These are phyloP conservation scores for Therioaphis trifolii DNA, from an alignment of 2,888 invertebrate species.

Conservation along the genomic window DNA sequence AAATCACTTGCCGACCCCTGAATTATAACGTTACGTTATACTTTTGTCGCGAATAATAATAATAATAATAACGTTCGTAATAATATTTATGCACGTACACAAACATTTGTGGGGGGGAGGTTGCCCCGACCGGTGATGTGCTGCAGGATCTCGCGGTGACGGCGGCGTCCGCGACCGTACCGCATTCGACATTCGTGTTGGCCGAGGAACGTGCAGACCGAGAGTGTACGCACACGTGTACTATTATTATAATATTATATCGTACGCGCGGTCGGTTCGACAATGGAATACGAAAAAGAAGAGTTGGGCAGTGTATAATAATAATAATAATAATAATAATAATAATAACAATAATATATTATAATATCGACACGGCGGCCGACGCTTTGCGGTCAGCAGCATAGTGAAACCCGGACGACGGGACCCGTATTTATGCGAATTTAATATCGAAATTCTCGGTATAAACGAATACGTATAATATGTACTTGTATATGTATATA, in stretches of 20 bases:
- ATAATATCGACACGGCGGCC: not conserved
- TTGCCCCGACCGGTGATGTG: constrained; percentile 26
- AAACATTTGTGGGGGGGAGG: constrained; percentile 1
- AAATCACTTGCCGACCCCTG: too few relatives aligned
- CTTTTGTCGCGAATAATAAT: too few relatives aligned
- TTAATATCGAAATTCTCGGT: too few relatives aligned
- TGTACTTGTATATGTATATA: too few relatives aligned
- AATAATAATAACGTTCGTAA: too few relatives aligned
- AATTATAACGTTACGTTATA: too few relatives aligned
- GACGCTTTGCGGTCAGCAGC: not conserved
- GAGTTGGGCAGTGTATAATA: too few relatives aligned
- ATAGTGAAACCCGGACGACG: not conserved
- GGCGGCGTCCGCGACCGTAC: constrained; percentile 6
- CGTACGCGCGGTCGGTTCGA: constrained; percentile 31
- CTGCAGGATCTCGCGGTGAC: constrained; percentile 6
- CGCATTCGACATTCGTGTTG: constrained; percentile 51
- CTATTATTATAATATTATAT: too few relatives aligned
- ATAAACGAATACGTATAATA: not conserved
- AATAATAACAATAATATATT: not conserved
- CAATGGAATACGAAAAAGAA: constrained; percentile 52
- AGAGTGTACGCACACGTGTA: constrained; percentile 25
- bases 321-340: too few relatives aligned
- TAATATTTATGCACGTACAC: not conserved
- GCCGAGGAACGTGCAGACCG: constrained; percentile 56
- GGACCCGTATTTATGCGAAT: too few relatives aligned